Base-by-base conservation (phyloP, 2,797 vertebrate species). In the Iguana delicatissima region DNA sequence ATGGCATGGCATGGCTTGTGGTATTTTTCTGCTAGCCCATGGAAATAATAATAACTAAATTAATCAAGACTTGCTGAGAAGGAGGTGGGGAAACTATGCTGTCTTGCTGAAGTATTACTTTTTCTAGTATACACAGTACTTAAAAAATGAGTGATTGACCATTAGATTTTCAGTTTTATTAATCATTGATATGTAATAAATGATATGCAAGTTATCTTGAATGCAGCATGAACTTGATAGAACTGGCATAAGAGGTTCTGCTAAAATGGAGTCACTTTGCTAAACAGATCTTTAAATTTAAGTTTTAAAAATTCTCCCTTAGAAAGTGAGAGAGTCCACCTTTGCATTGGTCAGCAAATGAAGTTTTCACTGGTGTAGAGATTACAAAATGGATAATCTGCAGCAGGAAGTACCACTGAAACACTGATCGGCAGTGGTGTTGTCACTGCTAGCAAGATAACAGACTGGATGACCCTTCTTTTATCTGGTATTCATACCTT, bases 251-350 rank as follows among this genome's bases (percentile, higher is more conserved):
- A 50, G n/a, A 55, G 6, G 18, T 76, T 83, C 2, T 80, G 72
- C 13, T 81, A 46, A 86, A 69, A 76, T 52, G 52, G 74, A 55
- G 38, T 81, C 14, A 50, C 5, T 57, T 46, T 69, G 59, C n/a
- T 64, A n/a, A 32, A 57, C 83, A 86, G 84, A 32, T 84, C 93
- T 93, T 91, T 89, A 86, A 93, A 94, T 87, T 80, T 89, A 94
- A 93, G 73, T 93, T 74, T 3, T 22, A 59, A 84, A 82, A 89
- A 74, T 22, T 95, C 16, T 93, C 89, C 93, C 80, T 86, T 38
- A 86, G 64, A 90, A 89, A 93, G 94, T 94, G 50, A 14, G 85
- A n/a, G 89, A 0, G 89, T 32, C 93, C 88, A 52, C 24, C 73
- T 92, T 42, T 20, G 8, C 50, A 50, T 59, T 89, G 85, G 29